Evolutionary conservation across 1,140 invertebrate genomes (phyloP).

Genomic region (Tetranychus urticae): DNA sequence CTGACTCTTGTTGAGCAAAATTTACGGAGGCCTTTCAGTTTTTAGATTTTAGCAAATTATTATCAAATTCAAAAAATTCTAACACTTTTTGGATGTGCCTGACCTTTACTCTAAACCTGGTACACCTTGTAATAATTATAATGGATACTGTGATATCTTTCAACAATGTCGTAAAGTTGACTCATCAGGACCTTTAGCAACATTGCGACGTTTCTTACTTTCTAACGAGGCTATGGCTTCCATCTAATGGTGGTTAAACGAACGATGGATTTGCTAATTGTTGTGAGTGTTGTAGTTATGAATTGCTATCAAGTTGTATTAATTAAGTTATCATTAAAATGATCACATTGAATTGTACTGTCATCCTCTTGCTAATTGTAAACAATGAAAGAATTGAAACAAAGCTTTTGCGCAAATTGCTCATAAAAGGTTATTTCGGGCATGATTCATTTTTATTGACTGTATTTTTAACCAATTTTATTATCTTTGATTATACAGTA

Average conservation of each 20-base stretch:
- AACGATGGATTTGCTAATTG: slow-evolving; percentile 11
- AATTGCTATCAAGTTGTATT: not conserved
- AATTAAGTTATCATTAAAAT: not conserved
- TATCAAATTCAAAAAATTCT: too few relatives aligned
- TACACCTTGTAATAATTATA: slow-evolving; percentile 84
- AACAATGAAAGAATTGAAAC: too few relatives aligned
- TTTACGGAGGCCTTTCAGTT: too few relatives aligned
- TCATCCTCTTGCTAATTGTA: too few relatives aligned
- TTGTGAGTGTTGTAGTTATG: not conserved
- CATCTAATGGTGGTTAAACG: slow-evolving; percentile 51
- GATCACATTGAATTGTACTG: not conserved
- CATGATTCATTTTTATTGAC: too few relatives aligned
- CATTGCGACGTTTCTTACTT: slow-evolving; percentile 85
- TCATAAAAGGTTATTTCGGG: too few relatives aligned
- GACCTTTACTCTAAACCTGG: slow-evolving; percentile 63
- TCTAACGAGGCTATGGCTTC: slow-evolving; percentile 63
- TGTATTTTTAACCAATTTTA: too few relatives aligned
- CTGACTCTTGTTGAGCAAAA: too few relatives aligned
- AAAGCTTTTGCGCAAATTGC: too few relatives aligned
- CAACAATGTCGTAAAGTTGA: slow-evolving; percentile 90
- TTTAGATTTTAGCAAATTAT: too few relatives aligned
- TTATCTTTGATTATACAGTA: too few relatives aligned
- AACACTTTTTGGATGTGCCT: slow-evolving; percentile 67
- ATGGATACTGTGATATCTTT: slow-evolving; percentile 97
- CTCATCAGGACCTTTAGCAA: slow-evolving; percentile 82